A percentile compares a stretch with the other conserved stretches of the same genome.
Evolutionary conservation across 2,888 invertebrate species (phyloP).

Genomic region (Automeris io): DNA sequence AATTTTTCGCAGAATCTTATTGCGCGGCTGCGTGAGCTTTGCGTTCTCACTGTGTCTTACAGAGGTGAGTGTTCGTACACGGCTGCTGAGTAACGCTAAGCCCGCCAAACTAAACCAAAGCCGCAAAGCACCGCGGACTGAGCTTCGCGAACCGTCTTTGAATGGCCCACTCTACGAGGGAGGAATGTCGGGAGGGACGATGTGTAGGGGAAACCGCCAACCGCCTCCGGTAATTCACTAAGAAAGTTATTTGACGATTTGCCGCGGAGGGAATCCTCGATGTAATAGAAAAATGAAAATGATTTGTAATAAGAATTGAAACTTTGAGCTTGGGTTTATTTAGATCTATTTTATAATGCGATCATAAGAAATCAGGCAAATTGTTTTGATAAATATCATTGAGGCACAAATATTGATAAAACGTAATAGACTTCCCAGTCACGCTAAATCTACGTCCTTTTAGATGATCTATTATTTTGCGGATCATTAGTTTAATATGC

Average conservation of each 20-base stretch:
- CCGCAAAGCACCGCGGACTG: conserved; percentile 52
- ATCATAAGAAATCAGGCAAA: background rate
- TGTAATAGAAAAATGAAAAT: conserved; percentile 54
- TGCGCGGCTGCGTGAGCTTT: conserved; percentile 32
- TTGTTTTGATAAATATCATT: background rate
- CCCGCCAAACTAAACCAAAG: conserved; percentile 68
- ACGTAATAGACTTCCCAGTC: no score
- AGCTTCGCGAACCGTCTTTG: conserved; percentile 73
- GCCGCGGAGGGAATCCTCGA: conserved; percentile 45
- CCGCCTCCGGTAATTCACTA: conserved; percentile 73
- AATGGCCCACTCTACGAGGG: conserved; percentile 71
- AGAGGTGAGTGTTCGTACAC: conserved; percentile 37
- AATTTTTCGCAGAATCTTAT: conserved; percentile 17
- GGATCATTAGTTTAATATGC: no score
- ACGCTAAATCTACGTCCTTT: no score
- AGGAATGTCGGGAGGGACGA: conserved; percentile 69
- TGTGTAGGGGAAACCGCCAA: conserved; percentile 71
- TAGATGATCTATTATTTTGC: no score
- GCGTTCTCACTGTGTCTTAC: conserved; percentile 55
- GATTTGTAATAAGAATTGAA: conserved; percentile 23
- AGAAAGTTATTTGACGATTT: conserved; percentile 72
- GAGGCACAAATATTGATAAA: background rate
- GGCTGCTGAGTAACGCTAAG: conserved; percentile 55
- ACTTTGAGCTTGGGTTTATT: conserved; percentile 1
- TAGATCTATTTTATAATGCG: conserved; percentile 2